Conservation (phyloP, 2,113 vertebrate genomes). For the Syngnathoides biaculeatus region DNA sequence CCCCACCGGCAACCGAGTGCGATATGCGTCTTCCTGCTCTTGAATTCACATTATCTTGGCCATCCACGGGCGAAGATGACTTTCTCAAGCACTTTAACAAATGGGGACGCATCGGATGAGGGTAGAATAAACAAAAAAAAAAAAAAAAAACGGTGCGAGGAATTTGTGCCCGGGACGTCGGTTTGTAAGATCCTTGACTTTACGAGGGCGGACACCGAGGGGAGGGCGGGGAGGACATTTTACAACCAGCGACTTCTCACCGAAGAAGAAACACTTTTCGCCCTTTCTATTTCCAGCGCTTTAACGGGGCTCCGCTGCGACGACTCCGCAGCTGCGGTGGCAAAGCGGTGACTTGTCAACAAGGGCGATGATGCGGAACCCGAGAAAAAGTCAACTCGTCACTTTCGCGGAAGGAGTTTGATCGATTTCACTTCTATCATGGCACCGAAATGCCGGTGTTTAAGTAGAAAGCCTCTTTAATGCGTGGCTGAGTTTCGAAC, state of each 20-base stretch:
- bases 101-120: background rate
- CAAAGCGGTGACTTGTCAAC: background rate
- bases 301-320: background rate
- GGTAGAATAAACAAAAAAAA: conserved; percentile 11
- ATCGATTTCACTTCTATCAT: background rate
- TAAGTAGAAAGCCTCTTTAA: background rate
- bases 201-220: background rate
- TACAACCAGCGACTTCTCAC: background rate
- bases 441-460: background rate
- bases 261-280: background rate
- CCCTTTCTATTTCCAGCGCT: background rate
- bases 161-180: conserved; percentile 44
- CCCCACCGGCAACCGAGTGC: conserved; percentile 6
- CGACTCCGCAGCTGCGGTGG: background rate
- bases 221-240: background rate
- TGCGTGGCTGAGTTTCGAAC: conserved; percentile 23
- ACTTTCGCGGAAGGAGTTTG: background rate
- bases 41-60: conserved; percentile 18
- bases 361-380: background rate
- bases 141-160: conserved; percentile 25
- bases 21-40: conserved; percentile 33
- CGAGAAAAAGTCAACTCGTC: background rate
- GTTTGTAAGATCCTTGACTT: conserved; percentile 17
- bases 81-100: conserved; percentile 13
- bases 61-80: background rate